Evolutionary conservation across 2,888 invertebrate genomes (phyloP), one percentile per base, ranked within the genome.

Genomic region (Drosophila paracracens): DNA sequence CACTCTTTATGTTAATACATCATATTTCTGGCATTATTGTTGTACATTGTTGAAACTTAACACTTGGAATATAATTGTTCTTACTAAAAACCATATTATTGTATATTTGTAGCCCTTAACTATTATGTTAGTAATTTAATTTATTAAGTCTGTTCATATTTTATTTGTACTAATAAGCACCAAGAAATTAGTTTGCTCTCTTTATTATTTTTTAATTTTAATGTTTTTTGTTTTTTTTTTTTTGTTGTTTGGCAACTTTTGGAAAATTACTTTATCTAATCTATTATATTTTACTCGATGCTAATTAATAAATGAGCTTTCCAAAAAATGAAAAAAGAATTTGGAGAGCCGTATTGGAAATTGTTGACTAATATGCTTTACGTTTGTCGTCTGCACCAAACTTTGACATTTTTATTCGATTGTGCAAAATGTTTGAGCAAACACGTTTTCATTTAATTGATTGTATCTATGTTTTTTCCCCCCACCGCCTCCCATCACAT

Each of bases 361-460:
- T 29, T 48, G 21, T 40, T 70, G 18, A 51, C 52, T 76, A 67
- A 53, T 58, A 63, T 71, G 70, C 74, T 81, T 78, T 68, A 74
- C 62, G 78, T 81, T 81, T 65, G 65, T 81, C 62, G 69, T 48
- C 63, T 80, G 76, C 70, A 83, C 71, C 60, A 25, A 46, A 46
- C 75, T 80, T 81, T 77, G 46, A 64, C 61, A 62, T 73, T 69
- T 70, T 11, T 56, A 68, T 66, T 80, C 53, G 50, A 76, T 70
- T 76, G 50, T 71, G 58, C 38, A 59, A 70, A 50, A 54, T 36
- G 11, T 13, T 57, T 70, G 48, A 43, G 2, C 29, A 64, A 66
- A 72, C 70, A 74, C 61, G 69, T 73, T 76, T 81, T 78, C 38
- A 67, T 81, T 78, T 72, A 65, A 78, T 81, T 81, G 81, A 81